Conservation (phyloP, 2,888 invertebrate genomes). For the Itoplectis maculator region DNA sequence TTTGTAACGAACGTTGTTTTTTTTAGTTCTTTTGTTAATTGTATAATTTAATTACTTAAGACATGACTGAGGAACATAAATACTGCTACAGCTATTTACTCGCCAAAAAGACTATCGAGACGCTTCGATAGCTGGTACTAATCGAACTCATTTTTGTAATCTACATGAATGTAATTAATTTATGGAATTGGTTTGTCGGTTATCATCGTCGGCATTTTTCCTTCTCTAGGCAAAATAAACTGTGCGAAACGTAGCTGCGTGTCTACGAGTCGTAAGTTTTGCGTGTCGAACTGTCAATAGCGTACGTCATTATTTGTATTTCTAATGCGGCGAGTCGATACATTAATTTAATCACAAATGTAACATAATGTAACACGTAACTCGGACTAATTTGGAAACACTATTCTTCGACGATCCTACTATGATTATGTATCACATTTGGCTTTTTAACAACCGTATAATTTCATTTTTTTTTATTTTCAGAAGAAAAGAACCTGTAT, state of each 20-base stretch:
- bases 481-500: conserved; percentile 20
- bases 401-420: conserved; percentile 13
- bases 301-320: background rate
- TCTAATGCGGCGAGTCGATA: background rate
- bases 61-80: conserved; percentile 27
- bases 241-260: conserved; percentile 22
- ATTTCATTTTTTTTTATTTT: conserved; percentile 27
- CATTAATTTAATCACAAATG: conserved; percentile 4
- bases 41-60: conserved; percentile 5
- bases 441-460: conserved; percentile 34
- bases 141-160: conserved; percentile 10
- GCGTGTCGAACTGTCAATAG: conserved; percentile 21
- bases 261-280: conserved; percentile 29
- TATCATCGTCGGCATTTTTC: conserved; percentile 14
- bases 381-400: conserved; percentile 7
- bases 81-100: conserved; percentile 44
- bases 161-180: conserved; percentile 6
- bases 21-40: background rate
- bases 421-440: conserved; percentile 6
- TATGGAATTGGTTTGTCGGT: background rate
- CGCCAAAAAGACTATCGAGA: conserved; percentile 12
- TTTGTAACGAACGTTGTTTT: conserved; percentile 6
- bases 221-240: conserved; percentile 33
- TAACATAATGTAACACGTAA: conserved; percentile 12
- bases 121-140: conserved; percentile 32